Evolutionary conservation across 2,113 vertebrate genomes (phyloP).

Genomic region (Rhea americana): DNA sequence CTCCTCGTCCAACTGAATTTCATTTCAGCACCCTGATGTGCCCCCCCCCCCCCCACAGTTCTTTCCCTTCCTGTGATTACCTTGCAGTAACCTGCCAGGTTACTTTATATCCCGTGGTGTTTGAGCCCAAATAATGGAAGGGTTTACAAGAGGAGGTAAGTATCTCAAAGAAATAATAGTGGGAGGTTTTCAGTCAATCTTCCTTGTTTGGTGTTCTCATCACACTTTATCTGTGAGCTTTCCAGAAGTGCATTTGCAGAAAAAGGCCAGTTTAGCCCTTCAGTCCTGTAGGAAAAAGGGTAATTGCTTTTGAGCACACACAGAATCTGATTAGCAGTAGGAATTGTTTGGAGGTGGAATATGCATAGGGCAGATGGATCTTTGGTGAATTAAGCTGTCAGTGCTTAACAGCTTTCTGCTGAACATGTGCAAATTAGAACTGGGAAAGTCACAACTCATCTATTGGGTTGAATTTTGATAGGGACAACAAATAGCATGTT

Average conservation of each 20-base stretch:
- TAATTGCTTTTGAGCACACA: background rate
- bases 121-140: background rate
- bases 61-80: background rate
- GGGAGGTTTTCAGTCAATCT: background rate
- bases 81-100: background rate
- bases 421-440: conserved; percentile 10
- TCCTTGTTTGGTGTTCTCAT: background rate
- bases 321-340: conserved; percentile 18
- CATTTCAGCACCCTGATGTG: background rate
- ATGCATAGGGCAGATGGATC: conserved; percentile 1
- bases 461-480: background rate
- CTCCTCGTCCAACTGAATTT: background rate
- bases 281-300: background rate
- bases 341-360: conserved; percentile 36
- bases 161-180: background rate
- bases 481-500: background rate
- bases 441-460: background rate
- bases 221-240: background rate
- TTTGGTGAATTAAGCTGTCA: conserved; percentile 35
- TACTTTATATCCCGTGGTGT: background rate
- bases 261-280: background rate
- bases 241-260: background rate
- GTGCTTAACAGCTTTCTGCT: conserved; percentile 13
- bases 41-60: background rate
- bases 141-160: background rate